Conservation (phyloP, 2,888 invertebrate species). For the Leptopilina syphax region DNA sequence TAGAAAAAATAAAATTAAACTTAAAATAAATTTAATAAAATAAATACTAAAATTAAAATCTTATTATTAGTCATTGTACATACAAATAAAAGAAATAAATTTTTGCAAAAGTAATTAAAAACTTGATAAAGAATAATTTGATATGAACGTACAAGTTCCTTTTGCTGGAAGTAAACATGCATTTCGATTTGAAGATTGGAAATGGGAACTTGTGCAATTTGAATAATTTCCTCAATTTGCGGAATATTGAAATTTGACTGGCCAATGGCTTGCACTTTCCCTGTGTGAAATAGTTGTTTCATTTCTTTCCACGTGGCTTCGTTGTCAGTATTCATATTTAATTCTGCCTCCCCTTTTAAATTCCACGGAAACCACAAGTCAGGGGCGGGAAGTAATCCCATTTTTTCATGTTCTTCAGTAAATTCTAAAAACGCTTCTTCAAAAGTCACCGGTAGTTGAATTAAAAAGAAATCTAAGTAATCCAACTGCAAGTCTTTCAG, state of each 20-base stretch:
- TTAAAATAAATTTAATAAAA: no score
- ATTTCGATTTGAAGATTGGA: conserved; percentile 84
- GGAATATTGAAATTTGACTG: conserved; percentile 88
- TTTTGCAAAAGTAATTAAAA: no score
- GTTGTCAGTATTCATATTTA: conserved; percentile 84
- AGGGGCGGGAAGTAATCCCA: conserved; percentile 74
- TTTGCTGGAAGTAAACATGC: conserved; percentile 86
- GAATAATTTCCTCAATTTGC: conserved; percentile 84
- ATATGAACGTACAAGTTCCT: conserved; percentile 72
- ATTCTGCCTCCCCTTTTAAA: conserved; percentile 81
- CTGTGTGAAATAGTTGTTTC: conserved; percentile 83
- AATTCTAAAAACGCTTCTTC: conserved; percentile 75
- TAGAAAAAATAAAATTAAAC: no score
- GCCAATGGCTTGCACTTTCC: conserved; percentile 87
- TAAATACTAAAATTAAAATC: background rate
- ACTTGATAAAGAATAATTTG: no score
- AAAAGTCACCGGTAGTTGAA: conserved; percentile 87
- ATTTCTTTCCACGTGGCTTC: conserved; percentile 87
- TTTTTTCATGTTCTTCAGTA: no score
- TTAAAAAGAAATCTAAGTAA: conserved; percentile 89
- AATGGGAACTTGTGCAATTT: conserved; percentile 79
- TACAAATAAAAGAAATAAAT: no score
- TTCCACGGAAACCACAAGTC: conserved; percentile 82
- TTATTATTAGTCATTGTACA: background rate
- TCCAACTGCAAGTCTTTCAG: conserved; percentile 85